Evolutionary conservation across 2,888 invertebrate species (phyloP).

Genomic region (Himalopsyche kuldschensis): DNA sequence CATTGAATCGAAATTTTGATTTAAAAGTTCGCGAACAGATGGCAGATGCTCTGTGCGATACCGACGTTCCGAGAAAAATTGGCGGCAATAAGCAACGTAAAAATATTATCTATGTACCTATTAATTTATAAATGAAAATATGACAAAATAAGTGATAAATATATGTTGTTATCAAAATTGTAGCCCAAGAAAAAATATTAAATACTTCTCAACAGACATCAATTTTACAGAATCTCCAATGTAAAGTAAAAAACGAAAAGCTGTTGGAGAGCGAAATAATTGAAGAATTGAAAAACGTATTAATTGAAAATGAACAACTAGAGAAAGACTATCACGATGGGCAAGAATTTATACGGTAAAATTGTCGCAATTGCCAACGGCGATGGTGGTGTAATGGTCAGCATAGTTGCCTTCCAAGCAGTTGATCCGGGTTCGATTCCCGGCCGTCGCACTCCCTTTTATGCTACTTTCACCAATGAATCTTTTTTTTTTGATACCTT

Average conservation of each 20-base stretch:
- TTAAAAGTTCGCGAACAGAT: slow-evolving; percentile 18
- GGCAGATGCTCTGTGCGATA: slow-evolving; percentile 15
- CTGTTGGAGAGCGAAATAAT: slow-evolving; percentile 2
- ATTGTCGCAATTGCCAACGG: slow-evolving; percentile 33
- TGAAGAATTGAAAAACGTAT: neutral
- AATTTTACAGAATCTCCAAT: too few species aligned
- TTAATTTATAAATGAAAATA: too few species aligned
- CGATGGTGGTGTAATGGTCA: slow-evolving; percentile 64
- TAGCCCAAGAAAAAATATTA: too few species aligned
- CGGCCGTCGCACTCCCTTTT: slow-evolving; percentile 36
- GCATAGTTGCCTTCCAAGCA: slow-evolving; percentile 64
- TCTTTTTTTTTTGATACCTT: neutral
- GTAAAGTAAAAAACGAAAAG: neutral
- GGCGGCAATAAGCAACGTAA: too few species aligned
- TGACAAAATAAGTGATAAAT: too few species aligned
- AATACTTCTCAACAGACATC: too few species aligned
- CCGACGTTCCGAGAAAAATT: neutral
- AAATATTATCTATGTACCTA: too few species aligned
- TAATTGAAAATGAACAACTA: slow-evolving; percentile 11
- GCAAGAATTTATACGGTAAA: slow-evolving; percentile 23
- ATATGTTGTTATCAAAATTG: too few species aligned
- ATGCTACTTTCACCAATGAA: neutral
- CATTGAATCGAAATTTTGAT: slow-evolving; percentile 13
- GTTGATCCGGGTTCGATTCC: slow-evolving; percentile 59
- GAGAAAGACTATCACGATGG: slow-evolving; percentile 19